Evolutionary conservation across 2,797 vertebrate species (phyloP).

Genomic region (Argentina silus): DNA sequence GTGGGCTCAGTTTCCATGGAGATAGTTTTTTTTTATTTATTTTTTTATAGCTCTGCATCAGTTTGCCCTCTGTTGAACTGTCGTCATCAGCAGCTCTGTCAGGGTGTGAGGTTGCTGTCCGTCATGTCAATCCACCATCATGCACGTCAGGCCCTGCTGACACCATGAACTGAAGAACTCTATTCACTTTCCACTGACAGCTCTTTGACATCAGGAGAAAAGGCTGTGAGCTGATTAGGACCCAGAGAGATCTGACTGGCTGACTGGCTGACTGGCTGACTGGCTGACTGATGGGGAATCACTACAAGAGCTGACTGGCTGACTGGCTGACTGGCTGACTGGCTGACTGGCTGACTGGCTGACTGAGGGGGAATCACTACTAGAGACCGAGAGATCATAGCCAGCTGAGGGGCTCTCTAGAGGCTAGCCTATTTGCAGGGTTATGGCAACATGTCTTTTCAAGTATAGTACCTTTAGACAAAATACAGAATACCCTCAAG

Average conservation of each 20-base stretch:
- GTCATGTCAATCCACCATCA: too few relatives aligned
- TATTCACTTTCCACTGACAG: too few relatives aligned
- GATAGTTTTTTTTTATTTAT: slow-evolving; percentile 24
- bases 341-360: background rate
- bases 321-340: background rate
- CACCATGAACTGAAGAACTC: too few relatives aligned
- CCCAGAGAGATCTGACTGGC: background rate
- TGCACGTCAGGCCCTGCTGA: too few relatives aligned
- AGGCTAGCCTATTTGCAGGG: too few relatives aligned
- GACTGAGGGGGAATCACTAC: background rate
- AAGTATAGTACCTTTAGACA: too few relatives aligned
- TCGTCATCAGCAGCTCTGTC: slow-evolving; percentile 19
- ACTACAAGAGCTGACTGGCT: background rate
- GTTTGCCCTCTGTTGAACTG: slow-evolving; percentile 26
- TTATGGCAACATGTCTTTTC: too few relatives aligned
- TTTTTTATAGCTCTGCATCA: slow-evolving; percentile 25
- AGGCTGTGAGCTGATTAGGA: background rate
- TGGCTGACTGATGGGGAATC: background rate
- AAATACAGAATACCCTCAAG: too few relatives aligned
- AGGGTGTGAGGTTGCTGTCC: background rate
- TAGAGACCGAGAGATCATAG: too few relatives aligned
- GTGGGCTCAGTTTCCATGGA: slow-evolving; percentile 39
- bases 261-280: background rate
- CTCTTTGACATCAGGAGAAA: background rate
- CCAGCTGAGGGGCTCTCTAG: too few relatives aligned